Evolutionary conservation across 2,888 invertebrate species (phyloP).

Genomic region (Labia minor): DNA sequence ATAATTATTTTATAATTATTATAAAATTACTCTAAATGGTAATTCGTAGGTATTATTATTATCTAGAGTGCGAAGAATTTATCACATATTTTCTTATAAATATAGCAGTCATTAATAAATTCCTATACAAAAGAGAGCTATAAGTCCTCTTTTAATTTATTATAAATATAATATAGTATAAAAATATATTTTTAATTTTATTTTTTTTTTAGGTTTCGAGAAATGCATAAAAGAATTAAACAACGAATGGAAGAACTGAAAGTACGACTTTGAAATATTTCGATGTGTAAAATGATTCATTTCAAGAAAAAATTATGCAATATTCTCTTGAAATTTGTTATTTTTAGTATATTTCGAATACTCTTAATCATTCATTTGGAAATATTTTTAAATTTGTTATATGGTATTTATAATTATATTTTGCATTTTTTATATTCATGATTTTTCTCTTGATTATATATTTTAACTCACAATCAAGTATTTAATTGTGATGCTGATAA

Average conservation of each 20-base stretch:
- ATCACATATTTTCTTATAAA: neutral
- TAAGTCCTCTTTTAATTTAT: neutral
- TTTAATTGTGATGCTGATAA: neutral
- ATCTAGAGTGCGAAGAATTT: neutral
- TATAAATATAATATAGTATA: neutral
- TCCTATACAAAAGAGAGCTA: neutral
- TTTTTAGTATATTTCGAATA: neutral
- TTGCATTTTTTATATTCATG: neutral
- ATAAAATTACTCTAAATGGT: too few species aligned
- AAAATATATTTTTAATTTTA: too few species aligned
- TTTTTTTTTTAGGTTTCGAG: conserved; percentile 46
- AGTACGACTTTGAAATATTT: conserved; percentile 43
- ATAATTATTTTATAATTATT: too few species aligned
- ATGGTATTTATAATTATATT: neutral
- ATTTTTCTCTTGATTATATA: neutral
- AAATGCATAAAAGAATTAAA: conserved; percentile 51
- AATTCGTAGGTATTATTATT: neutral
- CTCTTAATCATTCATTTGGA: neutral
- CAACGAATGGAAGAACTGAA: conserved; percentile 58
- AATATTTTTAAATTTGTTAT: neutral
- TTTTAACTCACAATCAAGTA: neutral
- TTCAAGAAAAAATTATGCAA: neutral
- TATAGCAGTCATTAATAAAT: neutral
- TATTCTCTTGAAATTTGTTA: neutral
- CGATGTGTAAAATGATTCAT: neutral